Base-by-base conservation (phyloP, 1,140 invertebrate genomes). In the Hestina assimilis region DNA sequence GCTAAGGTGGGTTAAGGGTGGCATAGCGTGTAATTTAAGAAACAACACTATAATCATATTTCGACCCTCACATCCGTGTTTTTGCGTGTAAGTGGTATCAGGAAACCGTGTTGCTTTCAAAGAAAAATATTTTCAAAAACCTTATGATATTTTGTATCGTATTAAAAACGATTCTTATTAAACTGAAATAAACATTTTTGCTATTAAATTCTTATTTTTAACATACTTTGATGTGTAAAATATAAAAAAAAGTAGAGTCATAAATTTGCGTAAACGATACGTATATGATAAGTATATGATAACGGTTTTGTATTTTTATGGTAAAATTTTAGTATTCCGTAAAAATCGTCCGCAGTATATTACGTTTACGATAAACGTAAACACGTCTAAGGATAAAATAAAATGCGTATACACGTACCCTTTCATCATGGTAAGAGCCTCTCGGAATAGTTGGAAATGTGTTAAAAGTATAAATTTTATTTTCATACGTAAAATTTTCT, bases 361-460 rank as follows among this genome's bases (percentile, higher is more conserved):
- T 9, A 6, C 5, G 19, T 38, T 19, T 14, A 8, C 42, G 24
- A 56, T 56, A 26, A 46, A 56, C 12, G 43, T 47, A 56, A 56
- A 45, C 31, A 48, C 42, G 23, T 35, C 20, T 40, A 21, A 31
- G 45, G 54, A 55, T 55, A 33, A 57, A 57, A 57, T 42, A 26
- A 50, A 57, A 57, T 57, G 54, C 54, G 54, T 57, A 57, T 48
- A 57, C 54, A 57, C 45, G 45, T 38, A 48, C 38, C 45, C 54
- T 57, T 57, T 48, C 31, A 57, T 57, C 29, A 42, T 21, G 17
- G 31, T 50, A 19, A 50, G 45, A 48, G 54, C 33, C 35, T 57
- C 23, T 48, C 17, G 1, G 43, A 12, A 43, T 33, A 50, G 53
- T 57, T 50, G 31, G 28, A 42, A 3, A 42, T 31, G 24, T 57